phyloP scores from a whole-genome alignment of 2,797 vertebrate genomes.

The Falco berigora region DNA sequence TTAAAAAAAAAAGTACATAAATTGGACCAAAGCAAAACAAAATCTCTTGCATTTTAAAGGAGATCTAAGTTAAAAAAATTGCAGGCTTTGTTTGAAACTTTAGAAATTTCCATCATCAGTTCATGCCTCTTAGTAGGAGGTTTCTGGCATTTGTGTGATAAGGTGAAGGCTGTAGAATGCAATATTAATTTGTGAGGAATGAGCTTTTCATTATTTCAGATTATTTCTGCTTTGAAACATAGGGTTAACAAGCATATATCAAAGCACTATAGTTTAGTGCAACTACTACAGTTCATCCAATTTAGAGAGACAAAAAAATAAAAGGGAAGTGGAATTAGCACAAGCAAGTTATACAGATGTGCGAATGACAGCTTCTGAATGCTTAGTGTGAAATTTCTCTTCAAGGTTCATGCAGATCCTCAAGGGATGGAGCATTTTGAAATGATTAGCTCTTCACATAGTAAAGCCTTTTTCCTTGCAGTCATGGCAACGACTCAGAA shows the following conservation, averaged over 20 bases:
- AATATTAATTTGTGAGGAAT: slow-evolving; percentile 9
- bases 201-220: slow-evolving; percentile 13
- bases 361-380: slow-evolving; percentile 28
- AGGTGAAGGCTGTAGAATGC: slow-evolving; percentile 4
- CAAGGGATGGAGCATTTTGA: slow-evolving; percentile 48
- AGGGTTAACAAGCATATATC: slow-evolving; percentile 4
- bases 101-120: neutral
- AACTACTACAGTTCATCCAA: slow-evolving; percentile 8
- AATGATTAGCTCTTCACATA: slow-evolving; percentile 49
- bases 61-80: neutral
- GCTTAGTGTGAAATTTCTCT: slow-evolving; percentile 47
- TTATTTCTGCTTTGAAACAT: slow-evolving; percentile 37
- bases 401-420: slow-evolving; percentile 41
- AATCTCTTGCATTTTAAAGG: neutral
- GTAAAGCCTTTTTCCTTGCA: slow-evolving; percentile 60
- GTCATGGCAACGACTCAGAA: slow-evolving; percentile 73
- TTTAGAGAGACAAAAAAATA: slow-evolving; percentile 32
- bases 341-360: slow-evolving; percentile 37
- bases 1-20: neutral
- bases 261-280: neutral
- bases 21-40: slow-evolving; percentile 2
- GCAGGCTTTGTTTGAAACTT: neutral
- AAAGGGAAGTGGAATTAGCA: slow-evolving; percentile 30
- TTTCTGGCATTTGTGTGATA: slow-evolving; percentile 34
- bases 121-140: neutral